Conservation (phyloP, 2,888 invertebrate species). For the Acholoe squamosa region DNA sequence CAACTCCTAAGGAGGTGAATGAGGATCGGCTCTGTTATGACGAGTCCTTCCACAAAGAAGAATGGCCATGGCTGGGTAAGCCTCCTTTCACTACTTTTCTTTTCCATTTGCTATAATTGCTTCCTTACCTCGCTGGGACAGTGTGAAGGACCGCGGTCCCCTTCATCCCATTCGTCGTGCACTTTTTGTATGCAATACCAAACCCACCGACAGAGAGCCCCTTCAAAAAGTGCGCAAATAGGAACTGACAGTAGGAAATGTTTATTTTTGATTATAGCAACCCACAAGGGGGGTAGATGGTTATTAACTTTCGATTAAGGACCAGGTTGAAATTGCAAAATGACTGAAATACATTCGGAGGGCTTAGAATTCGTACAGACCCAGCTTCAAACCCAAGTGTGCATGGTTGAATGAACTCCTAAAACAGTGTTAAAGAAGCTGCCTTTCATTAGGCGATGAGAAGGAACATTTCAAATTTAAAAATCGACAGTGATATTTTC, state of each 20-base stretch:
- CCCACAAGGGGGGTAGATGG: not conserved
- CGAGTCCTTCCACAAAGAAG: constrained; percentile 72
- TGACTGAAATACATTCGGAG: not conserved
- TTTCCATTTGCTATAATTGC: constrained; percentile 12
- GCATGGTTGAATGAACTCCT: too few species aligned
- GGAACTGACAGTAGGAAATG: constrained; percentile 27
- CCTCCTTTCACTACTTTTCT: not conserved
- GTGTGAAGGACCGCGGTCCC: not conserved
- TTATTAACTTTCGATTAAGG: constrained; percentile 23
- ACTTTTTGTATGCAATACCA: not conserved
- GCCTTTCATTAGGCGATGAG: too few species aligned
- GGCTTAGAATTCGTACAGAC: not conserved
- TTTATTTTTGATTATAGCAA: constrained; percentile 38
- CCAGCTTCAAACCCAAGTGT: too few species aligned
- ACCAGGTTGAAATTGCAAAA: not conserved
- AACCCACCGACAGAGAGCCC: not conserved
- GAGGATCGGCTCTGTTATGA: constrained; percentile 75
- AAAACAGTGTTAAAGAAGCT: too few species aligned
- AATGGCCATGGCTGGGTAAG: constrained; percentile 81
- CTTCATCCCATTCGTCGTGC: not conserved
- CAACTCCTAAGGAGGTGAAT: constrained; percentile 64
- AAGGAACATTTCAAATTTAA: too few species aligned
- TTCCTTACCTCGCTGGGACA: not conserved
- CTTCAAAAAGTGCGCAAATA: not conserved
- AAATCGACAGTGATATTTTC: too few species aligned